phyloP scores from a whole-genome alignment of 2,888 invertebrate species.

The Dolomedes plantarius region DNA sequence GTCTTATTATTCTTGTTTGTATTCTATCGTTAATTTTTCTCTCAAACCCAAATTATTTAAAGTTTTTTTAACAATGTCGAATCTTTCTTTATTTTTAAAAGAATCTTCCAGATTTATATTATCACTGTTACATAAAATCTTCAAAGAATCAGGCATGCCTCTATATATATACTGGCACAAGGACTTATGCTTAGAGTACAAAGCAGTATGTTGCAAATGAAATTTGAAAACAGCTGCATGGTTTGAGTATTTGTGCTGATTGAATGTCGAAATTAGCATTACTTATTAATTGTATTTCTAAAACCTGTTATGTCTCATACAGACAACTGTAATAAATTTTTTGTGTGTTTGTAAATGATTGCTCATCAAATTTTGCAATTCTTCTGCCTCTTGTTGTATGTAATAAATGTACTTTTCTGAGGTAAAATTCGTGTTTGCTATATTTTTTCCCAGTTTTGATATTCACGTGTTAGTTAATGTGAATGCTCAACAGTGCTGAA shows the following conservation, averaged over 20 bases:
- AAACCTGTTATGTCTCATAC: background rate
- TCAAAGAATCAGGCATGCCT: background rate
- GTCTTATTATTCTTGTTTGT: too few relatives aligned
- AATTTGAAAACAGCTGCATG: conserved; percentile 9
- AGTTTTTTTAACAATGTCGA: too few relatives aligned
- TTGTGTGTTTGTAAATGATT: conserved; percentile 52
- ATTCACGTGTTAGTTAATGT: too few relatives aligned
- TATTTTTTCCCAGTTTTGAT: too few relatives aligned
- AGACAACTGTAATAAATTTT: conserved; percentile 13
- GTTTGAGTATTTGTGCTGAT: background rate
- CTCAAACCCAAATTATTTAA: too few relatives aligned
- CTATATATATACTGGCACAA: background rate
- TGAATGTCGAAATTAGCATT: background rate
- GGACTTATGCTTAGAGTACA: background rate
- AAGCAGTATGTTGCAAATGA: background rate
- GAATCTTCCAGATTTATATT: background rate
- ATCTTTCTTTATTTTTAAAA: too few relatives aligned
- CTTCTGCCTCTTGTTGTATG: conserved; percentile 60
- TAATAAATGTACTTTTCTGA: conserved; percentile 47
- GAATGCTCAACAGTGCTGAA: too few relatives aligned
- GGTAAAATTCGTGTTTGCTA: conserved; percentile 26
- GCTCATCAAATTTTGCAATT: conserved; percentile 45
- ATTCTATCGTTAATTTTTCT: too few relatives aligned
- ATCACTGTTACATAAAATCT: background rate
- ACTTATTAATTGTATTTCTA: background rate